Conservation (phyloP, 2,113 vertebrate species). For the Erinaceus europaeus region DNA sequence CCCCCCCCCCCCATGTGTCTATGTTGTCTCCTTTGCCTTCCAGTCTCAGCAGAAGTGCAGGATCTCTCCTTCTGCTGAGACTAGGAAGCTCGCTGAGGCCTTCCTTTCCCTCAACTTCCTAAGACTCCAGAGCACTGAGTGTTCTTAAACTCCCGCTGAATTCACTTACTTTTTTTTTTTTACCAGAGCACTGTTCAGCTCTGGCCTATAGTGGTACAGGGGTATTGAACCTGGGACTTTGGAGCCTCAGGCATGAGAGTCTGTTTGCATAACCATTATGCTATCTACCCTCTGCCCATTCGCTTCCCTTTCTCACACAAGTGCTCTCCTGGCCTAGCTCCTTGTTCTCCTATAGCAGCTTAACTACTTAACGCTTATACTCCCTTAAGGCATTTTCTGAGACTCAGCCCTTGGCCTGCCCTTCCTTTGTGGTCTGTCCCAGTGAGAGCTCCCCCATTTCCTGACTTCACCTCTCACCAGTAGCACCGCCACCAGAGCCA, state of each 20-base stretch:
- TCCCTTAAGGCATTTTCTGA: not conserved
- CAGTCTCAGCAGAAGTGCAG: no score
- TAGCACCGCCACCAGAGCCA: not conserved
- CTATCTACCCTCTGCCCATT: no score
- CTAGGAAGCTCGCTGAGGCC: no score
- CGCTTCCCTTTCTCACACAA: not conserved
- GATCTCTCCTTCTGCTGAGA: not conserved
- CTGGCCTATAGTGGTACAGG: no score
- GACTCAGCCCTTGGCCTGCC: not conserved
- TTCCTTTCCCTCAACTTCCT: not conserved
- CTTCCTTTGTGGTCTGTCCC: not conserved
- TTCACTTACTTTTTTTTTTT: no score
- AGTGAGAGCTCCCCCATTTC: not conserved
- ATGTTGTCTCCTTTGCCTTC: no score
- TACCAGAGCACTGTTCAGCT: no score
- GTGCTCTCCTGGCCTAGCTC: not conserved
- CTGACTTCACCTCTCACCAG: not conserved
- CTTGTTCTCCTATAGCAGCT: not conserved
- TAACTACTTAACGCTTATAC: not conserved
- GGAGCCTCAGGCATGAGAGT: no score
- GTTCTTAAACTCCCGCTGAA: not conserved
- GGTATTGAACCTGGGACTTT: no score
- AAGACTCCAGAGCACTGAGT: not conserved
- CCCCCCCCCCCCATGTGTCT: no score
- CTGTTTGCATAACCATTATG: no score